Evolutionary conservation across 2,113 vertebrate species (phyloP).

Genomic region (Microtus ochrogaster): DNA sequence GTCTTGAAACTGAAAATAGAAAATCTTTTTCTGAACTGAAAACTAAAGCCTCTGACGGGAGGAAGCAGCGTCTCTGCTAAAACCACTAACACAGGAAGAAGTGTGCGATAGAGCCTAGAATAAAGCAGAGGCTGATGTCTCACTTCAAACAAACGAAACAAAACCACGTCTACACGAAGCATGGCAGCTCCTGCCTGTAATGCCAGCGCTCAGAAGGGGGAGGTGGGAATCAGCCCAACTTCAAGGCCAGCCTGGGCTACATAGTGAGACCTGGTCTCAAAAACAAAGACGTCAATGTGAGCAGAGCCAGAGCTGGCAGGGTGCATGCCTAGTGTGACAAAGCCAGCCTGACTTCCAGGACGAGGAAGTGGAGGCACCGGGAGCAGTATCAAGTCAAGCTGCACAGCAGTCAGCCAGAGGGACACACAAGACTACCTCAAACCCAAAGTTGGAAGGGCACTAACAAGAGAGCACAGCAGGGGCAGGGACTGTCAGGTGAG

Average conservation of each 20-base stretch:
- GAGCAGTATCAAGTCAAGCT: neutral
- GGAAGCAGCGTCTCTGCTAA: neutral
- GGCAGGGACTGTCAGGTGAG: fast-evolving
- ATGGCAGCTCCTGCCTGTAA: neutral
- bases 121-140: neutral
- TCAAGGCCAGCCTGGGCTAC: neutral
- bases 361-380: too few relatives aligned
- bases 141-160: neutral
- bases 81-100: neutral
- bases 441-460: too few relatives aligned
- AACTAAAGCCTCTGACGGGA: neutral
- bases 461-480: fast-evolving
- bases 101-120: neutral
- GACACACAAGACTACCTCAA: too few relatives aligned
- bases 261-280: neutral
- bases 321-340: neutral
- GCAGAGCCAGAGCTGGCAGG: neutral
- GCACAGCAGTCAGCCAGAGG: neutral
- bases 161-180: too few relatives aligned
- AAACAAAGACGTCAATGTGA: neutral
- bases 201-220: neutral
- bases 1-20: neutral
- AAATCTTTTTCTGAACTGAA: neutral
- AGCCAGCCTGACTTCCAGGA: neutral
- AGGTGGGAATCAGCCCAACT: neutral